These are phyloP conservation scores for Stenodera caucasica DNA, from an alignment of 2,888 invertebrate genomes.

Conservation along the genomic window DNA sequence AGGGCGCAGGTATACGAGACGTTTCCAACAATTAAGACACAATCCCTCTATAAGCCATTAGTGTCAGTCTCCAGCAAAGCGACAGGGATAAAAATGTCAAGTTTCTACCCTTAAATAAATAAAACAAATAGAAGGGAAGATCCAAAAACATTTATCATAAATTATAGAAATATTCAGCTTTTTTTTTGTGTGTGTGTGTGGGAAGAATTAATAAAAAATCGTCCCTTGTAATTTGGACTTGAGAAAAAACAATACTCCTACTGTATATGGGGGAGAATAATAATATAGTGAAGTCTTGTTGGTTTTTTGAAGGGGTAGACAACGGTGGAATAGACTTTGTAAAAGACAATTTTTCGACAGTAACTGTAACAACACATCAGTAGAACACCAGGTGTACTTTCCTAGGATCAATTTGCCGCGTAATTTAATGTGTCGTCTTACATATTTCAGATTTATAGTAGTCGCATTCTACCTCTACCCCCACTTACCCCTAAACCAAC, in stretches of 20 bases:
- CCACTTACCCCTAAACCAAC: too few relatives aligned
- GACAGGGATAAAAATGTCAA: conserved; percentile 18
- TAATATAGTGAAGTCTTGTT: conserved; percentile 5
- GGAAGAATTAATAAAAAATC: too few relatives aligned
- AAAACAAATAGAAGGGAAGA: too few relatives aligned
- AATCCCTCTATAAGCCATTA: conserved; percentile 24
- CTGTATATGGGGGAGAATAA: conserved; percentile 12
- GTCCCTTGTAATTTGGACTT: too few relatives aligned
- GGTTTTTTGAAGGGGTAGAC: neutral
- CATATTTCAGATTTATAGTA: conserved; percentile 48
- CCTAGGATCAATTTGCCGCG: conserved; percentile 44
- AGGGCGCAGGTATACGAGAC: neutral
- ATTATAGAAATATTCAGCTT: too few relatives aligned
- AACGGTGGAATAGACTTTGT: neutral
- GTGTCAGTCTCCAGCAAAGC: conserved; percentile 5
- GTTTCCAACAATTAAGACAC: conserved; percentile 23
- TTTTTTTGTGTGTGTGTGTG: neutral
- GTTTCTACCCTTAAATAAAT: too few relatives aligned
- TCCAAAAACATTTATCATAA: too few relatives aligned
- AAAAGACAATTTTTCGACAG: conserved; percentile 21
- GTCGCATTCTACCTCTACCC: too few relatives aligned
- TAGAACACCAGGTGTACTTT: conserved; percentile 35
- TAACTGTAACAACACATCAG: neutral
- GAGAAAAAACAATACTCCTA: too few relatives aligned
- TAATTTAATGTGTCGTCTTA: conserved; percentile 49